Evolutionary conservation across 2,888 invertebrate genomes (phyloP).

Genomic region (Cephus pulcher): DNA sequence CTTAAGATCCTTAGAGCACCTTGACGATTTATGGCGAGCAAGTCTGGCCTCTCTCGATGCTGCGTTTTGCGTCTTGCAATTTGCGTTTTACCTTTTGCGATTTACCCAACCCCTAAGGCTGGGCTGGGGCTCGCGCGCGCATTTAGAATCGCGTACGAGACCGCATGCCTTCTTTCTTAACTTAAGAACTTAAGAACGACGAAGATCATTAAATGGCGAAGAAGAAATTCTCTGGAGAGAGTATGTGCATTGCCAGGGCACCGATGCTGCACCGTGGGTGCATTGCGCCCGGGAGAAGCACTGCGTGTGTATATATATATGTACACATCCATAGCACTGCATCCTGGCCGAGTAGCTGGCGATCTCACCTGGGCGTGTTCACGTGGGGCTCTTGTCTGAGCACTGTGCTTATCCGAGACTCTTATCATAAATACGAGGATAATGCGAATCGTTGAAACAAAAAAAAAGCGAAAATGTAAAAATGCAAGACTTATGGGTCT

Average conservation of each 20-base stretch:
- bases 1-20: neutral
- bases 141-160: neutral
- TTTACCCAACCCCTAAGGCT: neutral
- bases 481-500: conserved; percentile 15
- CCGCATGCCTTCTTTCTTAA: neutral
- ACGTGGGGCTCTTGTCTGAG: neutral
- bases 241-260: neutral
- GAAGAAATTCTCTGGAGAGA: neutral
- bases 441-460: conserved; percentile 15
- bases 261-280: neutral
- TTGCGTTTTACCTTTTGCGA: neutral
- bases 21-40: neutral
- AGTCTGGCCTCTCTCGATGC: neutral
- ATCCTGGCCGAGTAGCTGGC: neutral
- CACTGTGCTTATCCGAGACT: conserved; percentile 7
- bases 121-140: neutral
- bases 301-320: neutral
- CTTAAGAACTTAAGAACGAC: neutral
- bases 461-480: neutral
- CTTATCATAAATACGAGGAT: conserved; percentile 21
- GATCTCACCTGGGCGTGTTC: neutral
- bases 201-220: neutral
- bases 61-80: neutral
- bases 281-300: conserved; percentile 1
- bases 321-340: neutral